These are phyloP conservation scores for Phoenicopterus ruber DNA, from an alignment of 2,113 vertebrate species.

Conservation along the genomic window DNA sequence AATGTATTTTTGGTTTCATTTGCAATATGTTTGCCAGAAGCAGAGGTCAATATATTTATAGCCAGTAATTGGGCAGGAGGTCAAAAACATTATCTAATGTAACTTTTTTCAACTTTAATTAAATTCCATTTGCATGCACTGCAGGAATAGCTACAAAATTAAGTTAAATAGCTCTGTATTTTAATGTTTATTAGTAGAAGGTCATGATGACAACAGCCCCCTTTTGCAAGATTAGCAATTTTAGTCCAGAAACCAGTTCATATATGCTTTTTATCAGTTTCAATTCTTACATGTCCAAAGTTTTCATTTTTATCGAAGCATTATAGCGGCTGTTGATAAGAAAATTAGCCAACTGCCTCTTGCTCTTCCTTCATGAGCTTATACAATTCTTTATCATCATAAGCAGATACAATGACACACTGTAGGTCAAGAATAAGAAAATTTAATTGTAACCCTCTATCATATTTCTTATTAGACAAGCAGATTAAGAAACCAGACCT, in stretches of 20 bases:
- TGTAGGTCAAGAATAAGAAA: constrained; percentile 5
- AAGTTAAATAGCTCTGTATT: constrained; percentile 57
- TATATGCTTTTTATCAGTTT: not conserved
- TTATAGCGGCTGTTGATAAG: not conserved
- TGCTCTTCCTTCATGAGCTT: not conserved
- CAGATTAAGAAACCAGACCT: not conserved
- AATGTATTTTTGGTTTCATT: constrained; percentile 47
- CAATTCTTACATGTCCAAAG: not conserved
- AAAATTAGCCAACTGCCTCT: not conserved
- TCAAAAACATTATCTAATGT: constrained; percentile 63
- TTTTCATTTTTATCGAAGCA: constrained; percentile 9
- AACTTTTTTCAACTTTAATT: constrained; percentile 69
- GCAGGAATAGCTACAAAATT: constrained; percentile 60
- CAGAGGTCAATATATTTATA: constrained; percentile 58
- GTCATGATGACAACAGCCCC: constrained; percentile 31
- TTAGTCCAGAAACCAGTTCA: not conserved
- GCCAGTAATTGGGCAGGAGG: constrained; percentile 48
- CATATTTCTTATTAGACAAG: not conserved
- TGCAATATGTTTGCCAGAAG: constrained; percentile 36
- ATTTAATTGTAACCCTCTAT: not conserved
- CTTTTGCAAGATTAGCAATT: constrained; percentile 31
- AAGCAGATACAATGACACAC: not conserved
- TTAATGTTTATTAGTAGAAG: constrained; percentile 58
- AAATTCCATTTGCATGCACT: constrained; percentile 61
- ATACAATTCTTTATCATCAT: not conserved